These are phyloP conservation scores for Propithecus coquereli DNA, from an alignment of 2,113 vertebrate species.

Conservation along the genomic window DNA sequence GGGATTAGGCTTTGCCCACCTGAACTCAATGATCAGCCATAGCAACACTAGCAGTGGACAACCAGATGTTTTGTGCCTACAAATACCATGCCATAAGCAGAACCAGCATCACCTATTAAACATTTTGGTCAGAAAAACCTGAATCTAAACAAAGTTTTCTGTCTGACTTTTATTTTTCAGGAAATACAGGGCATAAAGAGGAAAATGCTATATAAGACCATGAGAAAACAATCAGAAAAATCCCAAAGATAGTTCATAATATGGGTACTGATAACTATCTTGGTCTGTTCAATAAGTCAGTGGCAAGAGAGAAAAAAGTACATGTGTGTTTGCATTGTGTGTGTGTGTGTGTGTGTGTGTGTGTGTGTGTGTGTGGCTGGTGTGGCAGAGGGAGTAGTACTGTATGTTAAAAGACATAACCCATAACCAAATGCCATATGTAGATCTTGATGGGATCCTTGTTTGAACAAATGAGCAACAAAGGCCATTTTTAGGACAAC, in stretches of 20 bases:
- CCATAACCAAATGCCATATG: neutral
- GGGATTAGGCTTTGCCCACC: neutral
- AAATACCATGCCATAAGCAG: neutral
- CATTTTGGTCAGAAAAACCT: neutral
- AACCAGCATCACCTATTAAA: neutral
- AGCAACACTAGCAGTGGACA: neutral
- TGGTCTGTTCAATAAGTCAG: neutral
- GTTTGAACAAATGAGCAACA: neutral
- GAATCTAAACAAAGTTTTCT: neutral
- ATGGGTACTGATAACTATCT: neutral
- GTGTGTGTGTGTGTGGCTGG: neutral
- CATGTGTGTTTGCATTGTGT: neutral
- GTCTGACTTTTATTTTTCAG: neutral
- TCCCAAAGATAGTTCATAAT: neutral
- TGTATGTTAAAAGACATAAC: neutral
- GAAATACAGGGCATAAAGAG: neutral
- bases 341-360: neutral
- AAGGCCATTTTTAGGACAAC: neutral
- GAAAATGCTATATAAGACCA: neutral
- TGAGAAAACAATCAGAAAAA: neutral
- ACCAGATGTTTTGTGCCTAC: neutral
- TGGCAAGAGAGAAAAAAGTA: neutral
- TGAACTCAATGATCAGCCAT: neutral
- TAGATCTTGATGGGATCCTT: neutral
- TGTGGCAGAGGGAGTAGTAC: no score